Conservation (phyloP, 2,797 vertebrate species). For the Danio kyathit region DNA sequence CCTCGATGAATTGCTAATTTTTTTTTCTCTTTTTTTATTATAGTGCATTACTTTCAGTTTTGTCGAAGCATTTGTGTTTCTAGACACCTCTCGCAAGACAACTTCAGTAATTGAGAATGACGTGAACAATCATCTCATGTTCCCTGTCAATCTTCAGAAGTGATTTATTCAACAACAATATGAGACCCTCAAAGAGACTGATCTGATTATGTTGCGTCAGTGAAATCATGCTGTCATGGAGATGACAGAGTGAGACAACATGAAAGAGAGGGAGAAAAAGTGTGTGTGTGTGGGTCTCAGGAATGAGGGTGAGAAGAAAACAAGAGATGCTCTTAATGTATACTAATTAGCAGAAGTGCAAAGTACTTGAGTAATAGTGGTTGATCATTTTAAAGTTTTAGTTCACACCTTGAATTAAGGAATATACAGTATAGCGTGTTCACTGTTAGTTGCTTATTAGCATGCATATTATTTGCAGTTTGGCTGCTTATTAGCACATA, state of each 20-base stretch:
- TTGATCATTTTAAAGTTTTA: neutral
- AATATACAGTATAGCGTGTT: no score
- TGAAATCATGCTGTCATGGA: slow-evolving; percentile 23
- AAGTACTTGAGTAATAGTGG: neutral
- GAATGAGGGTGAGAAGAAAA: neutral
- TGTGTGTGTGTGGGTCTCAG: no score
- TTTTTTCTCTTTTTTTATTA: neutral
- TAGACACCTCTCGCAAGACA: neutral
- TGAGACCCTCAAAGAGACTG: slow-evolving; percentile 11
- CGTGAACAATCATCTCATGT: slow-evolving; percentile 32
- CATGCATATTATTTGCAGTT: no score
- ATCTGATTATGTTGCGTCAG: slow-evolving; percentile 45
- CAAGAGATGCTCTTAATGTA: neutral
- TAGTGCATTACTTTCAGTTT: neutral
- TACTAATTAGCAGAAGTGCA: neutral
- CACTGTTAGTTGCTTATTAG: no score
- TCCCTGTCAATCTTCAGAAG: slow-evolving; percentile 32
- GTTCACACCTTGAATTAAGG: no score
- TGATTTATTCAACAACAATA: slow-evolving; percentile 56
- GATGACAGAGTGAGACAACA: neutral
- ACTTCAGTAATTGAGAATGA: slow-evolving; percentile 40
- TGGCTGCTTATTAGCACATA: no score
- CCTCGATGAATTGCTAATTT: slow-evolving; percentile 1
- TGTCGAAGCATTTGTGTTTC: neutral
- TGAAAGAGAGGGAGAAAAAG: neutral